Base-by-base conservation (phyloP, 2,888 invertebrate genomes). In the Rhaphigaster nebulosa region DNA sequence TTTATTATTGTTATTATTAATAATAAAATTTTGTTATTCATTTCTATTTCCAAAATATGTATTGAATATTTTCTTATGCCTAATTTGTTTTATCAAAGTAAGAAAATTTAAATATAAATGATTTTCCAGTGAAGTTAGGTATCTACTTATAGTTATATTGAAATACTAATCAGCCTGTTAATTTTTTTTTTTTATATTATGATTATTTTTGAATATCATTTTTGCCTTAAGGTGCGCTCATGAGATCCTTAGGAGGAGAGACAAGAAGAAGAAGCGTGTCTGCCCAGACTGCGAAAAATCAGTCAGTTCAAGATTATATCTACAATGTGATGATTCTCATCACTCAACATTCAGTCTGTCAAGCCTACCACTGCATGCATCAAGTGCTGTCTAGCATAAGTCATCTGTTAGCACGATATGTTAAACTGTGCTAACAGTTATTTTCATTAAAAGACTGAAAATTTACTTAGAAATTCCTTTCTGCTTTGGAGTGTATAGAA, bases 261-360 rank as follows among this genome's bases (percentile, higher is more conserved):
- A 95, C 90, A 96, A 96, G 93, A 95, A 95, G 93, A 95, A 95
- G 93, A 95, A 95, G 92, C 95, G 96, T 45, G 94, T 95, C 50
- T 96, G 96, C 93, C 96, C 96, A 1, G 96, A 96, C 92, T 96
- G 96, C 93, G 96, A 96, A 93, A 95, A 96, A 92, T 94, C 96
- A 89, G 95, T 95, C 91, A 95, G 95, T 93, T 96, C 96, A 87
- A 94, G 96, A 88, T 94, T 96, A 91, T 96, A 96, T 93, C 94
- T 96, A 91, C 94, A 94, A 92, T 94, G 94, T 92, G 94, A 94
- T 90, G 94, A 94, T 91, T 94, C 94, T 92, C 94, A 94, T 93
- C 94, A 94, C 92, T 94, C 94, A 93, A 94, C 94, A 93, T 94
- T 94, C 93, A 94, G 94, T 92, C 93, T 94, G 92, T 94, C 94